Base-by-base conservation (phyloP, 2,797 vertebrate genomes). In the Channallabes apus region DNA sequence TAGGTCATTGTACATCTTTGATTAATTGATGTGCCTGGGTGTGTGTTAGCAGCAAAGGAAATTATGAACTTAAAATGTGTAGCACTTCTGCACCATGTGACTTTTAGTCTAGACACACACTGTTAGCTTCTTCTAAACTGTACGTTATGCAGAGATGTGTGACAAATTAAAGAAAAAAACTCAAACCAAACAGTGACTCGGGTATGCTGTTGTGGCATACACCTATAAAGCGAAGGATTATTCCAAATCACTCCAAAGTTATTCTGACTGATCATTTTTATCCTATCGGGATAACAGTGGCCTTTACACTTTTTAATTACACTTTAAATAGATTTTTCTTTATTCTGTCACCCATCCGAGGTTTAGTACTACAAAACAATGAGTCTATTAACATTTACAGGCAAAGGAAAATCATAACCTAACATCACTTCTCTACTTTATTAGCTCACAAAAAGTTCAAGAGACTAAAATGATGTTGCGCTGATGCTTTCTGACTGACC, bases 401-500 rank as follows among this genome's bases (percentile, higher is more conserved):
- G 32, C 22, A 62, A 62, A 62, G 29, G 22, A 41, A 61, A 62
- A 35, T 18, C 24, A 59, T 4, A 38, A 78, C 58, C 18, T 22
- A 29, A 46, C 24, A 27, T n/a, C 38, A 20, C 62, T 51, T 65
- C 61, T 18, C 78, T 51, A 80, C 46, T 77, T 35, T 24, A 22
- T 51, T 11, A 65, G 38, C 65, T 65, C 41, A 29, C 7, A 20
- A 46, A 59, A 69, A 76, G 80, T 54, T 86, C 22, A 15, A 15
- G 76, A 15, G 20, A 61, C 56, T 78, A n/a, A 78, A 61, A 78
- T 78, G 27, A 73, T 64, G 73, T 46, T 17, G 68, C 81, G 65
- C 58, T 67, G 72, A 20, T 69, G 75, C 90, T 91, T 90, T 91
- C 86, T 90, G 81, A 98, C 97, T 98, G 96, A 99, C 98, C 98